Evolutionary conservation across 2,113 vertebrate species (phyloP).

Genomic region (Nicator chloris): DNA sequence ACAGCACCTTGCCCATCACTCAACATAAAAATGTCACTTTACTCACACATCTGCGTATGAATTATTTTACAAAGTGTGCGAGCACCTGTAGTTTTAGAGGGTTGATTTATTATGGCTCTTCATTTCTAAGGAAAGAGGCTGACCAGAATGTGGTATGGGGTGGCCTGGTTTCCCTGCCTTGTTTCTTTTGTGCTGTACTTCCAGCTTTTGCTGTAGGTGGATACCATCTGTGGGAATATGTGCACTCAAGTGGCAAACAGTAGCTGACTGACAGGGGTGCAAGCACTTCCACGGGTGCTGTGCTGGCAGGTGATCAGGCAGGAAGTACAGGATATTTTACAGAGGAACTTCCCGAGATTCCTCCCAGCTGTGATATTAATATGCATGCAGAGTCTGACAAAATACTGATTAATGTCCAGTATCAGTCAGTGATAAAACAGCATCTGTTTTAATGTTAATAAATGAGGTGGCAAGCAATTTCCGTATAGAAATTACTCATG

Average conservation of each 20-base stretch:
- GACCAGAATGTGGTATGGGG: background rate
- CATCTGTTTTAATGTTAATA: constrained; percentile 71
- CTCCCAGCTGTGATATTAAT: constrained; percentile 57
- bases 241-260: constrained; percentile 30
- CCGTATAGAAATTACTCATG: constrained; percentile 63
- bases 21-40: background rate
- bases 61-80: background rate
- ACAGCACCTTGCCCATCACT: background rate
- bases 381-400: constrained; percentile 55
- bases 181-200: background rate
- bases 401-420: constrained; percentile 71
- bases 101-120: background rate
- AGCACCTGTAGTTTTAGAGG: background rate
- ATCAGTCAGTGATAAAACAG: constrained; percentile 67
- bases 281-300: background rate
- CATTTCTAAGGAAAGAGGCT: background rate
- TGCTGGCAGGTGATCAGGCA: background rate
- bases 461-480: constrained; percentile 67
- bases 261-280: background rate
- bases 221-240: constrained; percentile 36
- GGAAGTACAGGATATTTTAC: background rate
- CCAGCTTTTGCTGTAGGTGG: constrained; percentile 23
- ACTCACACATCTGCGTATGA: background rate
- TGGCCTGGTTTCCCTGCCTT: background rate
- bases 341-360: background rate